A percentile compares a stretch with the other conserved stretches of the same genome.
Evolutionary conservation across 2,113 vertebrate species (phyloP).

Genomic region (Cephalophus harveyi): DNA sequence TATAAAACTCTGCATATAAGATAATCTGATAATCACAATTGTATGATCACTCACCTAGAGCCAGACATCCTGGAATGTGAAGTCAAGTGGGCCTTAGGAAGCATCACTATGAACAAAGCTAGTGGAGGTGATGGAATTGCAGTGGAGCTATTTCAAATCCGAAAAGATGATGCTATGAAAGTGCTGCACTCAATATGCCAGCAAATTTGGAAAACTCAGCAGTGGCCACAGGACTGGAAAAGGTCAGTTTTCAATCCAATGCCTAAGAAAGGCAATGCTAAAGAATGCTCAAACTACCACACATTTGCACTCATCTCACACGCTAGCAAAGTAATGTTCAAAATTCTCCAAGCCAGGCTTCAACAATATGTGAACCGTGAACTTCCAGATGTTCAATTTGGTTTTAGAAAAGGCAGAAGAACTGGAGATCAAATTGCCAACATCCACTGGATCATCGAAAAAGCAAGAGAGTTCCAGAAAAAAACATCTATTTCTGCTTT

Average conservation of each 20-base stretch:
- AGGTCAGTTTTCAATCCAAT: background rate
- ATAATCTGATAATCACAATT: background rate
- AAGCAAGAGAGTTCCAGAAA: background rate
- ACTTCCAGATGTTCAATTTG: background rate
- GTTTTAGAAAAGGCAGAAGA: background rate
- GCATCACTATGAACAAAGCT: background rate
- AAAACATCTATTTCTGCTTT: background rate
- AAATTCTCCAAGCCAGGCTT: background rate
- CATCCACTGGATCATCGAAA: rapidly evolving
- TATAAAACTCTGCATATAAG: background rate
- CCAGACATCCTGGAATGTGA: background rate
- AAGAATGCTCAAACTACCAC: background rate
- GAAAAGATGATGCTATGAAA: background rate
- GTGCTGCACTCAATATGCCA: background rate
- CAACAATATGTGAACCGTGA: rapidly evolving
- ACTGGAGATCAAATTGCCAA: background rate
- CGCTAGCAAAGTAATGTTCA: background rate
- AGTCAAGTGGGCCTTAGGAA: background rate
- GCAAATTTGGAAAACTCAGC: background rate
- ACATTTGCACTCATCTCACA: background rate
- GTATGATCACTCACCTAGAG: background rate
- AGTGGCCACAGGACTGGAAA: background rate
- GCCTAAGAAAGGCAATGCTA: background rate
- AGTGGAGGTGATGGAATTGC: background rate
- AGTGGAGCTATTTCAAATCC: background rate